Evolutionary conservation across 2,113 vertebrate species (phyloP).

Genomic region (Nyctibius bracteatus): DNA sequence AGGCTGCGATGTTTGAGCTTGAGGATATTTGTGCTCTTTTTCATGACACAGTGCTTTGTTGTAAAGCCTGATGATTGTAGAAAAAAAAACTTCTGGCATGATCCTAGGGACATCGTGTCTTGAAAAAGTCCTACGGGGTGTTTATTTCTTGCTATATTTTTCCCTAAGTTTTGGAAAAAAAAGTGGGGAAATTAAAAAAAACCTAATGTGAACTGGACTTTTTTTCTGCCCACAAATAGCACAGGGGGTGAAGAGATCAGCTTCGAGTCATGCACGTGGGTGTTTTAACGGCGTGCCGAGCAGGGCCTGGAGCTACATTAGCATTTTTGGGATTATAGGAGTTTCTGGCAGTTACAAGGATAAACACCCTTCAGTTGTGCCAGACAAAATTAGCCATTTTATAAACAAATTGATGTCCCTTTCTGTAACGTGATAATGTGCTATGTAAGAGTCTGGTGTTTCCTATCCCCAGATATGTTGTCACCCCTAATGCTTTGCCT

Average conservation of each 20-base stretch:
- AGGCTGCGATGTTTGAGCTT: background rate
- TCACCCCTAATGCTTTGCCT: background rate
- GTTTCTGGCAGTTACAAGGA: background rate
- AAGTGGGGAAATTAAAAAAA: background rate
- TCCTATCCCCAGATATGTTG: background rate
- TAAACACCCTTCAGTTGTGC: background rate
- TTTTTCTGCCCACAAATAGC: background rate
- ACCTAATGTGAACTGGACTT: background rate
- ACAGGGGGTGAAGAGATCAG: too few species aligned
- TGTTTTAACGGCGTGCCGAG: background rate
- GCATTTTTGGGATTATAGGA: background rate
- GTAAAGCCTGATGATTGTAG: background rate
- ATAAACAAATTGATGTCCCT: background rate
- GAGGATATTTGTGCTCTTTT: background rate
- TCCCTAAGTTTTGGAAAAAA: background rate
- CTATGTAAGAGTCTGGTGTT: background rate
- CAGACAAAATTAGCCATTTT: background rate
- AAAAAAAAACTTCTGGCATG: rapidly evolving
- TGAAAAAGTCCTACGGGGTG: background rate
- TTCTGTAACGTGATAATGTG: background rate
- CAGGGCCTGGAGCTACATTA: background rate
- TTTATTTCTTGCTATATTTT: background rate
- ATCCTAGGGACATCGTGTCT: rapidly evolving
- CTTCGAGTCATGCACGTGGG: background rate
- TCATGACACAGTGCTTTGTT: rapidly evolving